phyloP scores from a whole-genome alignment of 2,797 vertebrate species.

The Leuciscus waleckii region DNA sequence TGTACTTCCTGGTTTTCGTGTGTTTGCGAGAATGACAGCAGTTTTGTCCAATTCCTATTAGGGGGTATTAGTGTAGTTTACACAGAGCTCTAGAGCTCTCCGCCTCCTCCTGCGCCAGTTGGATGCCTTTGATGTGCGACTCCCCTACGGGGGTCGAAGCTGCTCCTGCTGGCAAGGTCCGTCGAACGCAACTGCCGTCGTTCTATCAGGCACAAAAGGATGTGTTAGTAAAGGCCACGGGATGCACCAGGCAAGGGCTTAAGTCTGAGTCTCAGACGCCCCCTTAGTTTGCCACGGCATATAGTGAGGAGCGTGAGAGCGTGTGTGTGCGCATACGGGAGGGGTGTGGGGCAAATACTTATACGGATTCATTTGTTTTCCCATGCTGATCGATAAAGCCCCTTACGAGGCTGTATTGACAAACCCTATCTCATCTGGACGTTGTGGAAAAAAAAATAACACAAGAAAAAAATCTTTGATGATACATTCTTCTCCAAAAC shows the following conservation, averaged over 20 bases:
- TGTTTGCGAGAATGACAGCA: slow-evolving; percentile 82
- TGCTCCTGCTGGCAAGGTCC: slow-evolving; percentile 2
- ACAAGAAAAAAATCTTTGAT: slow-evolving; percentile 30
- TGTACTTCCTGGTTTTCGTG: slow-evolving; percentile 56
- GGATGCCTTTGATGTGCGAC: slow-evolving; percentile 43
- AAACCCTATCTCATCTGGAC: slow-evolving; percentile 38
- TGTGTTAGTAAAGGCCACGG: slow-evolving; percentile 25
- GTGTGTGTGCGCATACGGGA: slow-evolving; percentile 14
- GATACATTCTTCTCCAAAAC: slow-evolving; percentile 13
- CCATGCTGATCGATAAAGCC: slow-evolving; percentile 45
- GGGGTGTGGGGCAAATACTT: slow-evolving; percentile 46
- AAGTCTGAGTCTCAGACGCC: slow-evolving; percentile 35
- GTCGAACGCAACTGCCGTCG: not conserved
- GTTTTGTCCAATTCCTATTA: slow-evolving; percentile 85
- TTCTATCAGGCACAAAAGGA: slow-evolving; percentile 12
- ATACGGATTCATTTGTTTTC: slow-evolving; percentile 52
- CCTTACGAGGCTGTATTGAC: slow-evolving; percentile 49
- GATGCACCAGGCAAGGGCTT: slow-evolving; percentile 8
- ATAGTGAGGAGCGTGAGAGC: slow-evolving; percentile 39
- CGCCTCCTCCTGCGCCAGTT: slow-evolving; percentile 19
- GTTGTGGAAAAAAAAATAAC: not conserved
- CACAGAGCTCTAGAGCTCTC: slow-evolving; percentile 63
- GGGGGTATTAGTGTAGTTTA: slow-evolving; percentile 82
- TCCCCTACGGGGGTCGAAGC: slow-evolving; percentile 3
- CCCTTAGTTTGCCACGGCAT: slow-evolving; percentile 21